phyloP scores from a whole-genome alignment of 2,113 vertebrate genomes.

The Tiliqua scincoides region DNA sequence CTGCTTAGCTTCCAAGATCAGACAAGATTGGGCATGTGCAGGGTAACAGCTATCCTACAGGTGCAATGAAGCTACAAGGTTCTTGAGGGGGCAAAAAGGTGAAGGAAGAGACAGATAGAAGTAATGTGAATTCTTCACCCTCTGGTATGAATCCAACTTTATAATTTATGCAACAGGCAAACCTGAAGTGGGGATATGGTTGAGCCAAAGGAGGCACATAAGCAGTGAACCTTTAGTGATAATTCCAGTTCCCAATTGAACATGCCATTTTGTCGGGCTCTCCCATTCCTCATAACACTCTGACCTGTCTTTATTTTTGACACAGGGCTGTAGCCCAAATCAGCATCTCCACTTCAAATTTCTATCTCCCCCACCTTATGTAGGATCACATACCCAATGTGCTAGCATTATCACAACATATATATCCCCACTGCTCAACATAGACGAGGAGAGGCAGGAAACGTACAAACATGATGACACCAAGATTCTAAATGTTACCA shows the following conservation, averaged over 20 bases:
- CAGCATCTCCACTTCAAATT: neutral
- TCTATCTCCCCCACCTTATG: neutral
- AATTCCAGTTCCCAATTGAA: neutral
- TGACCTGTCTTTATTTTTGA: neutral
- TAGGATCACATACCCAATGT: too few relatives aligned
- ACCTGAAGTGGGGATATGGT: neutral
- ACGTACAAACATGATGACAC: neutral
- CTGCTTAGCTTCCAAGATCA: too few relatives aligned
- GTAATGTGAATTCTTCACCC: neutral
- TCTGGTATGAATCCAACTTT: neutral
- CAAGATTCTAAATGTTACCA: too few relatives aligned
- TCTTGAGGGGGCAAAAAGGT: neutral
- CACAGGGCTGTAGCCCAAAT: neutral
- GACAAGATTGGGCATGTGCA: too few relatives aligned
- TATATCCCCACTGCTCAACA: neutral
- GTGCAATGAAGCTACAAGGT: too few relatives aligned
- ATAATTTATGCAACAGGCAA: neutral
- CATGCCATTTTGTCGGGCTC: neutral
- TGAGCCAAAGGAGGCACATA: neutral
- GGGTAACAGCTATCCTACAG: too few relatives aligned
- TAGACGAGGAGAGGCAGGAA: neutral
- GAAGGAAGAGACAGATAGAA: neutral
- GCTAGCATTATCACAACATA: neutral
- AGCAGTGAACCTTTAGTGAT: neutral
- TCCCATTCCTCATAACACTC: neutral